A percentile compares a stretch with the other conserved stretches of the same genome.
These are phyloP conservation scores for Chaitophorus viminalis DNA, from an alignment of 2,888 invertebrate genomes.

Conservation along the genomic window DNA sequence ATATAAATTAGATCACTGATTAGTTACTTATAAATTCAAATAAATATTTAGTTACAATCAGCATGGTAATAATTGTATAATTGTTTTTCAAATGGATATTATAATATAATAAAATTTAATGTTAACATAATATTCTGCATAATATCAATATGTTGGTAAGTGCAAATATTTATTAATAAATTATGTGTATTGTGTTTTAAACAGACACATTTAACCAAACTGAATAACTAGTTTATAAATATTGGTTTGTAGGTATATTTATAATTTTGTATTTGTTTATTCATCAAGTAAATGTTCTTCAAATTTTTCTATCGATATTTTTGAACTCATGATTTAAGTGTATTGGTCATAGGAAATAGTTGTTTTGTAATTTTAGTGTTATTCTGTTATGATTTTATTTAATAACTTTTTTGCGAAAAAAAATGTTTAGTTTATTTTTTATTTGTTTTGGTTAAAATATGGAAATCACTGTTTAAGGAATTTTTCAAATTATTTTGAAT, in stretches of 20 bases:
- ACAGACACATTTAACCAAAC: not conserved
- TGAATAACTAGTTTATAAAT: not conserved
- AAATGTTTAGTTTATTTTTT: no score
- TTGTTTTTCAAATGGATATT: not conserved
- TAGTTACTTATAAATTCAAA: not conserved
- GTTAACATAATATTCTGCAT: slow-evolving; percentile 28
- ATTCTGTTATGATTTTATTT: no score
- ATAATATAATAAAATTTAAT: slow-evolving; percentile 9
- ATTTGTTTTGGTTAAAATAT: no score
- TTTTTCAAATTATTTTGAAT: no score
- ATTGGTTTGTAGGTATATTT: not conserved
- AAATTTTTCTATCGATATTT: not conserved
- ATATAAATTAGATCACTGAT: slow-evolving; percentile 38
- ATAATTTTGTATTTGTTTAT: not conserved
- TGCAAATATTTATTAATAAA: slow-evolving; percentile 14
- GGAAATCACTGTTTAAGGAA: no score
- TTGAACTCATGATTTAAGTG: not conserved
- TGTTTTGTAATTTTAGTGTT: no score
- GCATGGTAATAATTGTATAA: not conserved
- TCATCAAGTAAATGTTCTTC: not conserved
- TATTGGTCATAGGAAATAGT: no score
- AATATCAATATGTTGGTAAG: not conserved
- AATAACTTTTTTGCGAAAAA: no score
- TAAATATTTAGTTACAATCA: slow-evolving; percentile 24
- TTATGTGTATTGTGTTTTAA: not conserved